Evolutionary conservation across 2,113 vertebrate species (phyloP), one percentile per base, ranked within the genome.

Genomic region (Crypturellus undulatus): DNA sequence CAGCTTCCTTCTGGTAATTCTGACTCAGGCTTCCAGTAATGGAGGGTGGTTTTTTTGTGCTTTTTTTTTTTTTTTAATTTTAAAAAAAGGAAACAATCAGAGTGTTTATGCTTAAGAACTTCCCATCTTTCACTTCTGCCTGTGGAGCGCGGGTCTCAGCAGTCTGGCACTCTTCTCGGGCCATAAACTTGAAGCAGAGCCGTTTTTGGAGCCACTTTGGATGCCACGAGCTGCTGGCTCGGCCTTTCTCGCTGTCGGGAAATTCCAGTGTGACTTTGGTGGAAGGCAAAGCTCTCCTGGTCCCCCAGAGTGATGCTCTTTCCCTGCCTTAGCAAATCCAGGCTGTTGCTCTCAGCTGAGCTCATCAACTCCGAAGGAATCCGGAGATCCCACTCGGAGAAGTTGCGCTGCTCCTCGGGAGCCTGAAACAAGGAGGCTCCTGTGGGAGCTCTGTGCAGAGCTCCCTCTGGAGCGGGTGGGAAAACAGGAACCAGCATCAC

Each of bases 21-120:
- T 97, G 97, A 97, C 94, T 97, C 96, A 96, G 95, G 64, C 86
- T 97, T 96, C 97, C 97, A 96, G 96, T 94, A 97, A 97, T 70
- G 89, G 84, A 94, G 92, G 80, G 79, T 89, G 76, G 1, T 63
- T 89, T 84, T 92, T 96, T 87, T 8, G 32, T 62, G 67, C 17
- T 51, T 69, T 56, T 62, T 65, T 18, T 60, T 73, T 86, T 82
- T 87, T 80, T 71, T 83, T 83, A 85, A 30, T 47, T 32, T 67
- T 36, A 71, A 73, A 76, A 87, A 77, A 38, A 43, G 62, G 78
- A 77, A 64, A 78, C 84, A 77, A 90, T 90, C 5, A 3, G 42
- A 38, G 62, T 94, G 80, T 65, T 63, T 78, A 77, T 94, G 79
- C 79, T 84, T 40, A 20, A 82, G 73, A 78, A 63, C 91, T 96